phyloP scores from a whole-genome alignment of 2,113 vertebrate species.

The Perca flavescens region DNA sequence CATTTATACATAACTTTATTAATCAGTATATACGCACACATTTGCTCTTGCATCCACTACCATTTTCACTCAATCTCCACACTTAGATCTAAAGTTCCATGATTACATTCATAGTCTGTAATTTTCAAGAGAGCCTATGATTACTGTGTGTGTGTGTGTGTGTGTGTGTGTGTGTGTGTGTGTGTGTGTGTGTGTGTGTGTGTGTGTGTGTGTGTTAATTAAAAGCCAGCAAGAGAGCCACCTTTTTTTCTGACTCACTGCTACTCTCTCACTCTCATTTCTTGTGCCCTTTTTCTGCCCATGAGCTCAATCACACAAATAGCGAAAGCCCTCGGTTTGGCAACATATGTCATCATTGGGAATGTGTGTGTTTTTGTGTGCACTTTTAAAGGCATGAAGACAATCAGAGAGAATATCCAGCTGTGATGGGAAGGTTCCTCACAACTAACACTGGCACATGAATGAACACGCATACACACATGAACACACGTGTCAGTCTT shows the following conservation, averaged over 20 bases:
- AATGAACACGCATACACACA: neutral
- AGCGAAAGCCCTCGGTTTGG: slow-evolving; percentile 1
- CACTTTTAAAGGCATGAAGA: slow-evolving; percentile 3
- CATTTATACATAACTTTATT: slow-evolving; percentile 27
- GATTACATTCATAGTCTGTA: slow-evolving; percentile 69
- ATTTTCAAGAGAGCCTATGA: slow-evolving; percentile 72
- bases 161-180: neutral
- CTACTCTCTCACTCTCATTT: slow-evolving; percentile 35
- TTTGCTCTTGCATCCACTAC: slow-evolving; percentile 12
- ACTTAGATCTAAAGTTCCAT: slow-evolving; percentile 47
- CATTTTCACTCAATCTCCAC: slow-evolving; percentile 51
- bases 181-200: slow-evolving; percentile 7
- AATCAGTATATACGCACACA: slow-evolving; percentile 5
- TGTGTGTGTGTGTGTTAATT: slow-evolving; percentile 41
- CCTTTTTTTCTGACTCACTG: slow-evolving; percentile 32
- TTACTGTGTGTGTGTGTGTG: slow-evolving; percentile 52
- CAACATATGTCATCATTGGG: slow-evolving; percentile 13
- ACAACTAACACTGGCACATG: neutral
- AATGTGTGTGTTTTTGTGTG: slow-evolving; percentile 16
- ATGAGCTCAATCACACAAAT: slow-evolving; percentile 23
- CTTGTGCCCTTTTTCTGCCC: neutral
- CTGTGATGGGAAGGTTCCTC: slow-evolving; percentile 15
- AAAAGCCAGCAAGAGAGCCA: slow-evolving; percentile 38
- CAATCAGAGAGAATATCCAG: slow-evolving; percentile 26
- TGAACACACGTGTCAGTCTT: neutral